phyloP scores from a whole-genome alignment of 2,888 invertebrate genomes.

The Morpho achilles region DNA sequence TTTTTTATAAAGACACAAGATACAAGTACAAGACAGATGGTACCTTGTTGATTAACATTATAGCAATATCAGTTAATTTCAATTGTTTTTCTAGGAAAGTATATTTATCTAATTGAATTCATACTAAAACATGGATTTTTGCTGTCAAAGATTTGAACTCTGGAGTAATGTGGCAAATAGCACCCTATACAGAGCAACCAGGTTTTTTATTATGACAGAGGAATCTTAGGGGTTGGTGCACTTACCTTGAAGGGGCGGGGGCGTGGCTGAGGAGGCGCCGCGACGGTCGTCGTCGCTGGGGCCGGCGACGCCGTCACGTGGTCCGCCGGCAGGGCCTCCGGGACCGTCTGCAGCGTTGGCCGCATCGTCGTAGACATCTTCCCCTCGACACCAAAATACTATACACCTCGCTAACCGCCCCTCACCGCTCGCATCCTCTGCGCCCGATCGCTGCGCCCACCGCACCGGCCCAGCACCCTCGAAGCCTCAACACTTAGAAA shows the following conservation, averaged over 20 bases:
- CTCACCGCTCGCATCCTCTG: constrained; percentile 71
- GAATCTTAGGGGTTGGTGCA: constrained; percentile 24
- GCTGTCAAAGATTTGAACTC: no score
- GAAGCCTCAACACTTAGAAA: constrained; percentile 58
- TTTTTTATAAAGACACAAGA: no score
- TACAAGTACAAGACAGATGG: no score
- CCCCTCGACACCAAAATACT: constrained; percentile 65
- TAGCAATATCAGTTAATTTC: no score
- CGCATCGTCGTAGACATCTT: constrained; percentile 95
- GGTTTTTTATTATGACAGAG: constrained; percentile 21
- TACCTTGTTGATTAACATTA: no score
- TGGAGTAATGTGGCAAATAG: no score
- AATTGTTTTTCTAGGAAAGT: no score
- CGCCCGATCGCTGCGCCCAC: constrained; percentile 54
- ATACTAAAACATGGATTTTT: no score
- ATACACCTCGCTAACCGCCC: constrained; percentile 64
- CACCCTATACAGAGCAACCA: constrained; percentile 7
- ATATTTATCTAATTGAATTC: no score
- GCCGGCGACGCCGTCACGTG: constrained; percentile 82
- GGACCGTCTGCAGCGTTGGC: constrained; percentile 98
- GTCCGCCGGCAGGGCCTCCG: constrained; percentile 96
- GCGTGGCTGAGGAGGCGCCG: constrained; percentile 63
- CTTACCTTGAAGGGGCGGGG: constrained; percentile 75
- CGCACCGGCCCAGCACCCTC: constrained; percentile 60
- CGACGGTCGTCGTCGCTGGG: constrained; percentile 51